Evolutionary conservation across 2,888 invertebrate genomes (phyloP).

Genomic region (Parnassius glacialis): DNA sequence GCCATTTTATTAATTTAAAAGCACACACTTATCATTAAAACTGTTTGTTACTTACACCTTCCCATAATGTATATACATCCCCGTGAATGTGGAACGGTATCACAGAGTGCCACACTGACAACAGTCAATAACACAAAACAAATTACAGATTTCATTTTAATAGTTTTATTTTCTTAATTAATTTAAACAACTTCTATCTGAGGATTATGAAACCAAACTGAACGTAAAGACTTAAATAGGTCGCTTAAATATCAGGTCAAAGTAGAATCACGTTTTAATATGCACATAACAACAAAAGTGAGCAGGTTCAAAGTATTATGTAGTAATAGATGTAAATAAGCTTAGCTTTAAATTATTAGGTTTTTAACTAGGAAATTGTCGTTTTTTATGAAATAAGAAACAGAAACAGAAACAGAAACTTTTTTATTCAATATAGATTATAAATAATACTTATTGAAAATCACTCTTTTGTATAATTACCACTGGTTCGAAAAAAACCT

Average conservation of each 20-base stretch:
- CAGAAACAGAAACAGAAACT: too few species aligned
- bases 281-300: background rate
- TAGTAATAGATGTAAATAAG: background rate
- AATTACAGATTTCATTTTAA: conserved; percentile 39
- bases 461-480: too few species aligned
- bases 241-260: conserved; percentile 17
- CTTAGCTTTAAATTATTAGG: background rate
- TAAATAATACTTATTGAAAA: too few species aligned
- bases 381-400: too few species aligned
- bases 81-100: conserved; percentile 33
- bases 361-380: background rate
- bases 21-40: too few species aligned
- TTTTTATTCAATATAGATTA: too few species aligned
- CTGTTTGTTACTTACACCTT: conserved; percentile 45
- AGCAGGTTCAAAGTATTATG: background rate
- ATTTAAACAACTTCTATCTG: background rate
- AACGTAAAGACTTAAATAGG: conserved; percentile 1
- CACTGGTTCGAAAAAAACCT: too few species aligned
- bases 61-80: conserved; percentile 50
- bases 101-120: conserved; percentile 36
- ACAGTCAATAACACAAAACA: conserved; percentile 33
- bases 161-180: background rate
- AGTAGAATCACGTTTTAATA: conserved; percentile 1
- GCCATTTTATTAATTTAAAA: too few species aligned
- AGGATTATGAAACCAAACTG: background rate